A percentile compares a stretch with the other conserved stretches of the same genome.
These are phyloP conservation scores for Andrena haemorrhoa DNA, from an alignment of 2,888 invertebrate genomes.

Conservation along the genomic window DNA sequence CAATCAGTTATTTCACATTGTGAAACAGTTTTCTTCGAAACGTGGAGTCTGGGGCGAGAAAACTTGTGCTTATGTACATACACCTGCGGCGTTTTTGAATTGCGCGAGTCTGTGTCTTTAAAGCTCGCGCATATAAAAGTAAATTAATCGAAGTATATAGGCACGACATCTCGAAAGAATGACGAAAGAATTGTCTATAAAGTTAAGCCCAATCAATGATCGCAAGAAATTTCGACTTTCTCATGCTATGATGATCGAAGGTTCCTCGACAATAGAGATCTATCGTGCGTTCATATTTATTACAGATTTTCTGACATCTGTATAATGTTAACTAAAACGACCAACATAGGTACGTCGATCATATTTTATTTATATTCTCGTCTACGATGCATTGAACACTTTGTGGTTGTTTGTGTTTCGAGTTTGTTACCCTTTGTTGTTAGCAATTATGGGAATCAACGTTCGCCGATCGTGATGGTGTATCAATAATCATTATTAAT, in stretches of 20 bases:
- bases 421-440: conserved; percentile 32
- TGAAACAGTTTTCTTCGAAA: not conserved
- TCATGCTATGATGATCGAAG: not conserved
- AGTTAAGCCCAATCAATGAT: not conserved
- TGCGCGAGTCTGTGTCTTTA: not conserved
- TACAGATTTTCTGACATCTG: not conserved
- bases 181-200: not conserved
- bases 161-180: not conserved
- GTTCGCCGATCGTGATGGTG: conserved; percentile 29
- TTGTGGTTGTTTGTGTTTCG: conserved; percentile 43
- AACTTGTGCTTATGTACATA: too few species aligned
- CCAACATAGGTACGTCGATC: not conserved
- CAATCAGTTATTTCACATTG: not conserved
- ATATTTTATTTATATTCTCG: not conserved
- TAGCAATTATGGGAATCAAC: conserved; percentile 25
- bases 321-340: not conserved
- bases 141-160: not conserved
- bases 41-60: too few species aligned
- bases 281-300: not conserved
- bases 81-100: not conserved
- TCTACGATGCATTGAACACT: conserved; percentile 23
- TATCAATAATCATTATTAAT: not conserved
- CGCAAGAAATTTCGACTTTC: not conserved
- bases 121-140: conserved; percentile 3
- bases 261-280: not conserved